Evolutionary conservation across 2,888 invertebrate species (phyloP).

Genomic region (Tipula confusa): DNA sequence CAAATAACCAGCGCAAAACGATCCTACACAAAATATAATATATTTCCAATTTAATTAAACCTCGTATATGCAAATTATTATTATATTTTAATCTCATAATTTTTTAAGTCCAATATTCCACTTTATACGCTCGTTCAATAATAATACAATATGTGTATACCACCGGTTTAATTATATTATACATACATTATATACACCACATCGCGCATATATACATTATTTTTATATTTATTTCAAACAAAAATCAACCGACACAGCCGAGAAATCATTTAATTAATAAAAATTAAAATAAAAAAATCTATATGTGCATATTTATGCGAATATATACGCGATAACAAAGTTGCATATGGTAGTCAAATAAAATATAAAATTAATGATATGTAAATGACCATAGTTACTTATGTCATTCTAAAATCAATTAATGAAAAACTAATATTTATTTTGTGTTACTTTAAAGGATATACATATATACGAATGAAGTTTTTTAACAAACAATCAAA

Average conservation of each 20-base stretch:
- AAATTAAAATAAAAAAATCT: not conserved
- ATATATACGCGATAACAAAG: not conserved
- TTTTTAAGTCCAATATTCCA: constrained; percentile 15
- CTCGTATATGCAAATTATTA: not conserved
- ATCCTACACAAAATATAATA: not conserved
- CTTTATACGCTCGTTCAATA: not conserved
- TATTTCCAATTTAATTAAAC: not conserved
- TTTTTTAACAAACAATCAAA: constrained; percentile 3
- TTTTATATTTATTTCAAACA: not conserved
- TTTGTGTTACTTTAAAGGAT: constrained; percentile 25
- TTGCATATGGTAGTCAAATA: constrained; percentile 4
- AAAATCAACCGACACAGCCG: not conserved
- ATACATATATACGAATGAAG: not conserved
- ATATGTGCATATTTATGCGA: not conserved
- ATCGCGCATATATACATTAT: not conserved
- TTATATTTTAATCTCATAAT: not conserved
- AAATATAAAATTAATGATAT: constrained; percentile 1
- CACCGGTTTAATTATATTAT: constrained; percentile 20
- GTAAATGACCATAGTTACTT: constrained; percentile 15
- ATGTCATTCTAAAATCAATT: constrained; percentile 25
- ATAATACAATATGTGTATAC: not conserved
- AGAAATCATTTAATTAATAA: not conserved
- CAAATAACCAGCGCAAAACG: too few species aligned
- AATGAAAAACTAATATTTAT: constrained; percentile 25
- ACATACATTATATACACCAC: not conserved